Percentiles rank a stretch among this genome's conserved stretches.
phyloP scores from a whole-genome alignment of 1,140 invertebrate species.

The Drosophila pallidifrons region DNA sequence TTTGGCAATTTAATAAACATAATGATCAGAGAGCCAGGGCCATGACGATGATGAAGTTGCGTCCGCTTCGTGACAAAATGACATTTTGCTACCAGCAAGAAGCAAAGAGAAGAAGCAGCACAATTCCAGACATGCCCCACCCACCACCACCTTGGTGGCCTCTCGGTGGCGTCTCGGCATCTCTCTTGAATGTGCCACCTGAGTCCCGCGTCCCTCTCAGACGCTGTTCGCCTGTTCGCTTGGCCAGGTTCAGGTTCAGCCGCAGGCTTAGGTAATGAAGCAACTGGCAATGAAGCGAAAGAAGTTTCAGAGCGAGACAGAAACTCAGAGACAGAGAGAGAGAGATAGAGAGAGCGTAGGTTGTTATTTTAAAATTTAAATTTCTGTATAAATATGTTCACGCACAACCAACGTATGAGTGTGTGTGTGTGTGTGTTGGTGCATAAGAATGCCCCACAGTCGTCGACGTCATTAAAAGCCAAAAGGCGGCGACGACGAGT shows the following conservation, averaged over 20 bases:
- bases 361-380: conserved; percentile 83
- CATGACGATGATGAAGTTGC: conserved; percentile 60
- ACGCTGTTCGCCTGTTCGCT: conserved; percentile 43
- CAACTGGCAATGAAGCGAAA: conserved; percentile 58
- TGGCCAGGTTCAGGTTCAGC: conserved; percentile 44
- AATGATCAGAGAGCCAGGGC: conserved; percentile 48
- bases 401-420: conserved; percentile 35
- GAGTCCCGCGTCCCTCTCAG: conserved; percentile 3
- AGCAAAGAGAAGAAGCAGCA: conserved; percentile 1
- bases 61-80: conserved; percentile 76
- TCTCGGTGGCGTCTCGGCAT: conserved; percentile 30
- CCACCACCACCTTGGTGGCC: conserved; percentile 10
- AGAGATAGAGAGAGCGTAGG: conserved; percentile 29
- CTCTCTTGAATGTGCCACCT: conserved; percentile 8
- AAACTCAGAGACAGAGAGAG: conserved; percentile 1
- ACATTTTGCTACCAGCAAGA: conserved; percentile 67
- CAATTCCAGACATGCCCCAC: conserved; percentile 25
- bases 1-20: conserved; percentile 74
- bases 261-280: conserved; percentile 64
- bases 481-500: conserved; percentile 58
- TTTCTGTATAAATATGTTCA: conserved; percentile 77
- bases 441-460: conserved; percentile 82
- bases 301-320: conserved; percentile 26
- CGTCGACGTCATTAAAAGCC: conserved; percentile 79
- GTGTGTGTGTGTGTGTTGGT: conserved; percentile 50